Evolutionary conservation across 2,797 vertebrate species (phyloP).

Genomic region (Balearica regulorum): DNA sequence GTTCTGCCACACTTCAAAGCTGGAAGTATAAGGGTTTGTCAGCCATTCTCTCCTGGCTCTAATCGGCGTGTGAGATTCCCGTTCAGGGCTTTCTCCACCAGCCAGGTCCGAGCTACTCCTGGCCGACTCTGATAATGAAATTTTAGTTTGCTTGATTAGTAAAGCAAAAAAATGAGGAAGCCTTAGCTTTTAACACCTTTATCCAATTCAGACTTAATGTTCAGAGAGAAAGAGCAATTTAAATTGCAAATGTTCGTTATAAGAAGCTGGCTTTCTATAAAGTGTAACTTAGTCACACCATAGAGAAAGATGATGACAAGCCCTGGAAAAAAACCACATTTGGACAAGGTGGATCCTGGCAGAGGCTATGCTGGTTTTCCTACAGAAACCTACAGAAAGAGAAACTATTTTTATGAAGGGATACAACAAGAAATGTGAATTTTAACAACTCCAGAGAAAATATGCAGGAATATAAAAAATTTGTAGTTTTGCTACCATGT

Average conservation of each 20-base stretch:
- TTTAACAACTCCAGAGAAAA: neutral
- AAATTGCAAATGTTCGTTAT: slow-evolving; percentile 16
- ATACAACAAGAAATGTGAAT: neutral
- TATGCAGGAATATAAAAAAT: neutral
- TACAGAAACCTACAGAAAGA: neutral
- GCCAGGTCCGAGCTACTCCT: neutral
- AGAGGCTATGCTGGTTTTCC: neutral
- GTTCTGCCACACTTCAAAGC: slow-evolving; percentile 43
- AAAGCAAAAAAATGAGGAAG: neutral
- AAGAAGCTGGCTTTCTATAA: neutral
- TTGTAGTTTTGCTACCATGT: neutral
- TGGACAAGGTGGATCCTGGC: neutral
- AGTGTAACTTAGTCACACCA: neutral
- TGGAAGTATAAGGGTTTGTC: neutral
- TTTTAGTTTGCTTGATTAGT: slow-evolving; percentile 16
- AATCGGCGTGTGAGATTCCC: neutral
- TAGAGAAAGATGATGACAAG: neutral
- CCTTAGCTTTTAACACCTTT: slow-evolving; percentile 39
- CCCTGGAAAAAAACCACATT: neutral
- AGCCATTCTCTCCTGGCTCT: neutral
- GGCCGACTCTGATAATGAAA: neutral
- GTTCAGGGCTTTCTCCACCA: neutral
- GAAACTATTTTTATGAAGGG: neutral
- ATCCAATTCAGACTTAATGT: slow-evolving; percentile 9
- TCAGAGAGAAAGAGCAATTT: slow-evolving; percentile 23